A percentile compares a stretch with the other conserved stretches of the same genome.
These are phyloP conservation scores for Lepus americanus DNA, from an alignment of 2,113 vertebrate species.

Conservation along the genomic window DNA sequence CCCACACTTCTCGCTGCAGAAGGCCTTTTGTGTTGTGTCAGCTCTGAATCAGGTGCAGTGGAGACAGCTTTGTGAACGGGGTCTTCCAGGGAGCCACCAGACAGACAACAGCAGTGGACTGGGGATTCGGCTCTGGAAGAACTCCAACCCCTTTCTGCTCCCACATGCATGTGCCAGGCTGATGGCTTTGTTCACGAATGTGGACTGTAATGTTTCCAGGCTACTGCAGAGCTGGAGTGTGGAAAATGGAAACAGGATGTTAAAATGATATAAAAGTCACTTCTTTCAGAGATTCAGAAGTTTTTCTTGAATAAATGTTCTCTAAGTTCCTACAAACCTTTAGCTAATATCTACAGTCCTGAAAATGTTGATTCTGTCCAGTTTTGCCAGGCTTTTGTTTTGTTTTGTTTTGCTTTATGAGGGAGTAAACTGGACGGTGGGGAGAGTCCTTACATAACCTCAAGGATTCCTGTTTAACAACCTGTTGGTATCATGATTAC, in stretches of 20 bases:
- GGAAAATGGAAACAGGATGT: not conserved
- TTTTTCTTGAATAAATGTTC: not conserved
- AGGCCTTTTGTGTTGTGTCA: not conserved
- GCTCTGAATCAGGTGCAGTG: not conserved
- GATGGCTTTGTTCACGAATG: not conserved
- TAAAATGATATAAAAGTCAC: not conserved
- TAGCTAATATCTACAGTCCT: not conserved
- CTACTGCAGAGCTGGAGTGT: not conserved
- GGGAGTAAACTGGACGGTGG: not conserved
- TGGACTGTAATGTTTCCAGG: not conserved
- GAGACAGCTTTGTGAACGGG: not conserved
- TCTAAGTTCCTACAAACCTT: not conserved
- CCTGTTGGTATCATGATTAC: not conserved
- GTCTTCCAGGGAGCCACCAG: not conserved
- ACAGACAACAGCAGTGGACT: not conserved
- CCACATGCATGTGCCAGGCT: too few species aligned
- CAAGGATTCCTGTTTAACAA: not conserved
- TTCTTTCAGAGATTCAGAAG: not conserved
- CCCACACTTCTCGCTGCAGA: not conserved
- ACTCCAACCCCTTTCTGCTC: not conserved
- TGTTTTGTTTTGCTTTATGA: not conserved
- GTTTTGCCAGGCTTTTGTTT: not conserved
- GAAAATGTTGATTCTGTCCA: not conserved
- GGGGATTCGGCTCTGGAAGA: not conserved
- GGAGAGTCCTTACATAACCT: not conserved